Evolutionary conservation across 2,113 vertebrate species (phyloP).

Genomic region (Etheostoma cragini): DNA sequence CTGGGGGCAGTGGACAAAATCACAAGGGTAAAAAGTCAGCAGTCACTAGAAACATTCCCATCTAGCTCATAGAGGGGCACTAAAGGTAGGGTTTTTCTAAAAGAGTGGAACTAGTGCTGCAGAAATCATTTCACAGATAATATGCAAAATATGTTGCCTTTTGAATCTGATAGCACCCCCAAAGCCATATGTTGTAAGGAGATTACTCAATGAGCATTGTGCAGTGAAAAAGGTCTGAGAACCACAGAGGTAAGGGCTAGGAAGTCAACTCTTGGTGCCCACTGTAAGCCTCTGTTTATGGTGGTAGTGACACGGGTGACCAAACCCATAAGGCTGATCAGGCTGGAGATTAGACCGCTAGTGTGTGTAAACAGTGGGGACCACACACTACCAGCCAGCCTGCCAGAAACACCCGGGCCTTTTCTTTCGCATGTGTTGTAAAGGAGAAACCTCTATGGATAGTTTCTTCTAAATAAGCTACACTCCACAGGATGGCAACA

Average conservation of each 20-base stretch:
- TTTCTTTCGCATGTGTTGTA: not conserved
- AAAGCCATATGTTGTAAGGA: rapidly evolving
- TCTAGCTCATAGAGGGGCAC: no score
- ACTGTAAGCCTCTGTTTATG: constrained; percentile 40
- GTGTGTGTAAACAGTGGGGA: constrained; percentile 75
- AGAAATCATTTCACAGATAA: not conserved
- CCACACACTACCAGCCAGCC: constrained; percentile 53
- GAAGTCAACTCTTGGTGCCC: constrained; percentile 6
- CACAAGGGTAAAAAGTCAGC: no score
- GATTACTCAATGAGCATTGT: not conserved
- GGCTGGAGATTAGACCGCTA: constrained; percentile 72
- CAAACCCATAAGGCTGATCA: constrained; percentile 72
- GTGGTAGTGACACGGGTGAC: constrained; percentile 67
- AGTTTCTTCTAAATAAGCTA: not conserved
- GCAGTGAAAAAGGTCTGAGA: not conserved
- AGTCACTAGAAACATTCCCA: no score
- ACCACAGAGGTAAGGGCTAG: not conserved
- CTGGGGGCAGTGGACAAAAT: no score
- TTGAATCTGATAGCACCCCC: not conserved
- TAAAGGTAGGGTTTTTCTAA: not conserved
- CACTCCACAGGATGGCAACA: no score
- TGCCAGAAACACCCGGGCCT: constrained; percentile 7
- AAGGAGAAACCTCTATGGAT: not conserved
- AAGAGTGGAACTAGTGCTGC: not conserved
- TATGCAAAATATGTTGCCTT: not conserved